These are phyloP conservation scores for Myripristis jacobus DNA, from an alignment of 2,797 vertebrate genomes.

Conservation along the genomic window DNA sequence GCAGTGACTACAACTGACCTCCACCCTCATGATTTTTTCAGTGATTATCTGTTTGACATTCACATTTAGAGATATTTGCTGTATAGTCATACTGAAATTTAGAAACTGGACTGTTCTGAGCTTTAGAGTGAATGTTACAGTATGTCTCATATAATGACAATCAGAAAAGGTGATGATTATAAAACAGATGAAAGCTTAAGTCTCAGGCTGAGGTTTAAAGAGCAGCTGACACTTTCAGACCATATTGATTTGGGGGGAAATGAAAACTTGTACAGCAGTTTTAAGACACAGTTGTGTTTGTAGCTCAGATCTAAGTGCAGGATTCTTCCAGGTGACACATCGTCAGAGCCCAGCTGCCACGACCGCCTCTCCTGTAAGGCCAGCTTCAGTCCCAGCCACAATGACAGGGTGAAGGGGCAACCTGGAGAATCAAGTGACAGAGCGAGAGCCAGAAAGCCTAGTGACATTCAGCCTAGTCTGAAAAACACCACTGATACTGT, in stretches of 20 bases:
- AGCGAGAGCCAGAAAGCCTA: slow-evolving; percentile 11
- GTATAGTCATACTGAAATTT: neutral
- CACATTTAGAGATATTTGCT: too few species aligned
- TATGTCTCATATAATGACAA: neutral
- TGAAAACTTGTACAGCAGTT: too few species aligned
- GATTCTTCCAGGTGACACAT: slow-evolving; percentile 46
- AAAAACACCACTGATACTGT: slow-evolving; percentile 36
- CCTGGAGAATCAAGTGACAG: slow-evolving; percentile 28
- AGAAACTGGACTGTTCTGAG: neutral
- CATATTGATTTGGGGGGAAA: too few species aligned
- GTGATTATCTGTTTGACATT: too few species aligned
- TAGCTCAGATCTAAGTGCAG: slow-evolving; percentile 4
- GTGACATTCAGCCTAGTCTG: slow-evolving; percentile 39
- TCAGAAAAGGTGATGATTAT: neutral
- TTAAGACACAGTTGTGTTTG: neutral
- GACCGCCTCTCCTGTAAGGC: slow-evolving; percentile 13
- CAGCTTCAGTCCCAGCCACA: neutral
- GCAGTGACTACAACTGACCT: neutral
- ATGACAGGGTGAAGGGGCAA: neutral
- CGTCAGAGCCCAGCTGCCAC: slow-evolving; percentile 7
- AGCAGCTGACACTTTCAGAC: too few species aligned
- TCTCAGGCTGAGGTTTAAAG: too few species aligned
- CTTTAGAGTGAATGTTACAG: neutral
- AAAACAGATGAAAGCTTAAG: too few species aligned
- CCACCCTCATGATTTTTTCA: too few species aligned